phyloP scores from a whole-genome alignment of 2,888 invertebrate genomes.

The Athetis lepigone region DNA sequence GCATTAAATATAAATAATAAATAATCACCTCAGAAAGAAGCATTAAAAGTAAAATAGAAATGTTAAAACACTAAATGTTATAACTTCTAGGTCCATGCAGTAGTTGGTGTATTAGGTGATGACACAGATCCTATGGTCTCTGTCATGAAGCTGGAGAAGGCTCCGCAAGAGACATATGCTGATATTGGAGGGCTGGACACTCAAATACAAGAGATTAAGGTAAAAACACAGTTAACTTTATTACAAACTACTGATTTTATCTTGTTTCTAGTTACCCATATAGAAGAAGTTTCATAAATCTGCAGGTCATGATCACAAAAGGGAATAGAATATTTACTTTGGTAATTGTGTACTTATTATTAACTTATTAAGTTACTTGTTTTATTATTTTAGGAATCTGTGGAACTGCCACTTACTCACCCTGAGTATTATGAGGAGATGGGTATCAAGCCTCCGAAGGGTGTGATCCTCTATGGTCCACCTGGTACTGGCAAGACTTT shows the following conservation, averaged over 20 bases:
- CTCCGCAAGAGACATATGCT: slow-evolving; percentile 99
- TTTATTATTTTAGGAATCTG: slow-evolving; percentile 93
- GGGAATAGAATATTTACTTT: no score
- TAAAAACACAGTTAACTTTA: slow-evolving; percentile 56
- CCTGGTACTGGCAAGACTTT: slow-evolving; percentile 99
- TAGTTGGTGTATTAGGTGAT: slow-evolving; percentile 99
- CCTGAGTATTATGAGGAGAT: slow-evolving; percentile 99
- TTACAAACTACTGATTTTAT: not conserved
- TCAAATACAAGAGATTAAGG: slow-evolving; percentile 95
- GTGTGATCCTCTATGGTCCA: slow-evolving; percentile 99
- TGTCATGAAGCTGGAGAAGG: slow-evolving; percentile 99
- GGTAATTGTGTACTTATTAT: not conserved
- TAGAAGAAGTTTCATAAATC: not conserved
- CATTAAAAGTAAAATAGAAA: no score
- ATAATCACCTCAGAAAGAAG: no score
- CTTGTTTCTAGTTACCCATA: no score
- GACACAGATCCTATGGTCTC: slow-evolving; percentile 99
- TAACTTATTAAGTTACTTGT: not conserved
- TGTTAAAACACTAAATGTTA: not conserved
- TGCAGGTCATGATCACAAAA: not conserved
- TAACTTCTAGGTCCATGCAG: slow-evolving; percentile 95
- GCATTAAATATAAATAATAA: no score
- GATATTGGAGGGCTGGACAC: slow-evolving; percentile 99
- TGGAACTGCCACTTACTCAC: slow-evolving; percentile 99
- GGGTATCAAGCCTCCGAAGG: slow-evolving; percentile 99